These are phyloP conservation scores for Grapholita molesta DNA, from an alignment of 1,140 invertebrate species.

Conservation along the genomic window DNA sequence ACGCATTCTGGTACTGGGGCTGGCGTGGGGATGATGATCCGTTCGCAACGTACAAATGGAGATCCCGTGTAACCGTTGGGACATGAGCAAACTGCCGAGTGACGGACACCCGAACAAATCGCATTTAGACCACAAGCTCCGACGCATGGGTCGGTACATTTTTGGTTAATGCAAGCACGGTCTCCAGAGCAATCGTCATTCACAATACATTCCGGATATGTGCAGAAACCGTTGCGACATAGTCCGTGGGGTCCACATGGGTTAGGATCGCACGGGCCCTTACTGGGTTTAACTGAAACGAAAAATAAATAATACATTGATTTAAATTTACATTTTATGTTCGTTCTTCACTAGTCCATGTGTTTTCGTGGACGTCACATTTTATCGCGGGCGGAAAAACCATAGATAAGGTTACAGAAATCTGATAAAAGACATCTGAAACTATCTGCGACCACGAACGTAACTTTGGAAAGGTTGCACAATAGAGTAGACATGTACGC, in stretches of 20 bases:
- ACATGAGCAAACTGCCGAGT: constrained; percentile 86
- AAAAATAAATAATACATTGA: constrained; percentile 15
- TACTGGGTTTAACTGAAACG: constrained; percentile 36
- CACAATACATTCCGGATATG: constrained; percentile 91
- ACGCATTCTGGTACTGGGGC: constrained; percentile 87
- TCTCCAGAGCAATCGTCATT: constrained; percentile 90
- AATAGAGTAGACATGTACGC: too few species aligned
- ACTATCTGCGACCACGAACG: too few species aligned
- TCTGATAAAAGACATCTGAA: too few species aligned
- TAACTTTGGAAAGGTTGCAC: too few species aligned
- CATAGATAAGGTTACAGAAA: too few species aligned
- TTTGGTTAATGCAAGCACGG: constrained; percentile 88
- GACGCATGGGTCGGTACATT: constrained; percentile 89
- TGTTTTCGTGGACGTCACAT: too few species aligned
- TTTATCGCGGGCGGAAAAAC: too few species aligned
- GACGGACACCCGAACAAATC: constrained; percentile 88
- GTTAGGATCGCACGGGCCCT: constrained; percentile 88
- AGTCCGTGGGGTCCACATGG: constrained; percentile 89
- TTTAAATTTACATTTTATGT: too few species aligned
- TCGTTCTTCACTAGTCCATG: too few species aligned
- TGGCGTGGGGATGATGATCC: constrained; percentile 59
- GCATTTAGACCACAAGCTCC: constrained; percentile 92
- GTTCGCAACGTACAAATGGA: constrained; percentile 85
- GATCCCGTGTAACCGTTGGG: constrained; percentile 86
- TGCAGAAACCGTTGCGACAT: constrained; percentile 87